Evolutionary conservation across 2,797 vertebrate genomes (phyloP).

Genomic region (Phalanger gymnotis): DNA sequence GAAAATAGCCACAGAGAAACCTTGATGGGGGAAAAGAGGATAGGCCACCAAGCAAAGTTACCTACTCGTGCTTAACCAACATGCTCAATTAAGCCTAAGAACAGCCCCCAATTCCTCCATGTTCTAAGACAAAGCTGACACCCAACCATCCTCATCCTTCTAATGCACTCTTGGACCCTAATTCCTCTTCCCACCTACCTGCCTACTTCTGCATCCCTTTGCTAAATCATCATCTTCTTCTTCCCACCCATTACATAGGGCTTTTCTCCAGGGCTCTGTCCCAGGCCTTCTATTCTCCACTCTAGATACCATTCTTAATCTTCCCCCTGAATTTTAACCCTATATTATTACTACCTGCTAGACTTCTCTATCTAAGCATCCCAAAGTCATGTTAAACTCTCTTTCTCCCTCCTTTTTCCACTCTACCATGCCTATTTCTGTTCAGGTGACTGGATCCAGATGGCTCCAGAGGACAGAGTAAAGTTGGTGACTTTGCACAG

Average conservation of each 20-base stretch:
- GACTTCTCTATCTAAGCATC: not conserved
- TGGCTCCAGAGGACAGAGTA: too few species aligned
- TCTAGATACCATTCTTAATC: not conserved
- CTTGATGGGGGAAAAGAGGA: not conserved
- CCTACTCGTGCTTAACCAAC: not conserved
- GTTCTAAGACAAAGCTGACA: not conserved
- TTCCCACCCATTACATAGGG: not conserved
- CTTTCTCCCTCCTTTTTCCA: accelerated
- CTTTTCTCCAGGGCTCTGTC: not conserved
- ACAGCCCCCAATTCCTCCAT: not conserved
- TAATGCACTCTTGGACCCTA: not conserved
- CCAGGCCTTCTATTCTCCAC: not conserved
- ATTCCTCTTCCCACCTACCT: not conserved
- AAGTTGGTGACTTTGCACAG: too few species aligned
- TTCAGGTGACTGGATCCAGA: not conserved
- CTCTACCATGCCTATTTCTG: not conserved
- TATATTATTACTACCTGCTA: not conserved
- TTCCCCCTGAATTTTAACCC: not conserved
- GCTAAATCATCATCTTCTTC: not conserved
- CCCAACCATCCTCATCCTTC: not conserved
- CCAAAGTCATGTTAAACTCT: not conserved
- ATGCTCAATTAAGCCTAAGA: not conserved
- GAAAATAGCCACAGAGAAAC: not conserved
- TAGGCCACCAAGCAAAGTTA: not conserved
- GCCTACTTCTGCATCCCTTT: not conserved